Base-by-base conservation (phyloP, 2,888 invertebrate genomes). In the Syrphus vitripennis region DNA sequence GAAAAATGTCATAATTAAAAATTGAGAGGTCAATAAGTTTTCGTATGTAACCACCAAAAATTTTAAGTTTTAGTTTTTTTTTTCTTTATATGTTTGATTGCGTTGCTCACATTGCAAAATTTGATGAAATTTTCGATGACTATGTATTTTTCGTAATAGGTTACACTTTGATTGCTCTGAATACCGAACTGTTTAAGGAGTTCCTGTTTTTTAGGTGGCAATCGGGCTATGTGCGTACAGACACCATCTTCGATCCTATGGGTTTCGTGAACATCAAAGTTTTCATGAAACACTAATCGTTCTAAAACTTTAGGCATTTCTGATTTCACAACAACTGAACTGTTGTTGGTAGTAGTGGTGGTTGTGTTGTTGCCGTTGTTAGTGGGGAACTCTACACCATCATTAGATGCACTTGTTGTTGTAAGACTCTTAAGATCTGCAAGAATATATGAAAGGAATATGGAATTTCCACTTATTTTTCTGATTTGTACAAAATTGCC, bases 141-240 rank as follows among this genome's bases (percentile, higher is more conserved):
- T 90, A 91, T 91, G 90, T 91, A 91, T 90, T 92, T 92, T 91
- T 92, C 92, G 89, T 92, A 91, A 92, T 92, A 92, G 89, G 91
- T 91, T 89, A 92, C 91, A 90, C 90, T 90, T 90, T 92, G 92
- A 91, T 91, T 92, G 90, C 91, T 92, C 90, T 92, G 92, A 90
- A 92, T 92, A 92, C 92, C 92, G 90, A 92, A 92, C 91, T 92
- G 92, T 92, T 92, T 92, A 88, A 92, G 90, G 87, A 92, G 89
- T 90, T 92, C 92, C 91, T 92, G 92, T 88, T 92, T 92, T 89
- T 92, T 92, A 70, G 92, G 92, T 89, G 92, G 92, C 88, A 92
- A 89, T 87, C 92, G 92, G 80, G 90, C 90, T 88, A 92, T 91
- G 87, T 92, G 92, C 79, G 92, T 92, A 87, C 91, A 91, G 86